phyloP scores from a whole-genome alignment of 37 sponge, comb jelly and placozoan species.

The Tethya wilhelma region DNA sequence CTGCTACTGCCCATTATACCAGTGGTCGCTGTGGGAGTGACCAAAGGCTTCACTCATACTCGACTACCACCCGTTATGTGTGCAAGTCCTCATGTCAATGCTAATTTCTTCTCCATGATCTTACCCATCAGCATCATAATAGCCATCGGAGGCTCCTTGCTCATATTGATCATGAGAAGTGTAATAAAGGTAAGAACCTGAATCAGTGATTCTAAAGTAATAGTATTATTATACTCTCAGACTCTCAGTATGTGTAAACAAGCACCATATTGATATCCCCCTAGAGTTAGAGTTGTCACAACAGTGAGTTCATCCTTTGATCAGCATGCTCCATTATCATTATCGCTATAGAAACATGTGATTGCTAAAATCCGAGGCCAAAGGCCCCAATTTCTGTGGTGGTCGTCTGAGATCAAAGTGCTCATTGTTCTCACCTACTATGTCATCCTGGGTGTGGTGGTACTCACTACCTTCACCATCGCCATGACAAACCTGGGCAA shows the following conservation, averaged over 20 bases:
- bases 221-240: no score
- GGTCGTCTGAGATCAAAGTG: slow-evolving; percentile 9
- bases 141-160: slow-evolving; percentile 26
- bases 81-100: not conserved
- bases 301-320: no score
- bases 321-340: no score
- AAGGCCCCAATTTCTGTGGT: no score
- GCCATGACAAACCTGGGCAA: not conserved
- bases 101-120: not conserved
- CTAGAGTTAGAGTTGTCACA: no score
- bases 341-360: no score
- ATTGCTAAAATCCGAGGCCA: no score
- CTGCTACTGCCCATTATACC: slow-evolving; percentile 26
- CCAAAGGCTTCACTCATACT: not conserved
- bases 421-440: slow-evolving; percentile 27
- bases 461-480: slow-evolving; percentile 7
- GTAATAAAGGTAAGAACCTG: slow-evolving; percentile 8
- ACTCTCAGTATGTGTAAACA: no score
- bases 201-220: not conserved
- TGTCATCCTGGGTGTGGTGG: slow-evolving; percentile 5
- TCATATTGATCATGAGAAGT: slow-evolving; percentile 29
- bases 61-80: slow-evolving; percentile 44
- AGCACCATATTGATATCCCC: no score
- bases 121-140: slow-evolving; percentile 32
- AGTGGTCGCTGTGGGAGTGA: not conserved